Base-by-base conservation (phyloP, 2,113 vertebrate species). In the Salvator merianae region DNA sequence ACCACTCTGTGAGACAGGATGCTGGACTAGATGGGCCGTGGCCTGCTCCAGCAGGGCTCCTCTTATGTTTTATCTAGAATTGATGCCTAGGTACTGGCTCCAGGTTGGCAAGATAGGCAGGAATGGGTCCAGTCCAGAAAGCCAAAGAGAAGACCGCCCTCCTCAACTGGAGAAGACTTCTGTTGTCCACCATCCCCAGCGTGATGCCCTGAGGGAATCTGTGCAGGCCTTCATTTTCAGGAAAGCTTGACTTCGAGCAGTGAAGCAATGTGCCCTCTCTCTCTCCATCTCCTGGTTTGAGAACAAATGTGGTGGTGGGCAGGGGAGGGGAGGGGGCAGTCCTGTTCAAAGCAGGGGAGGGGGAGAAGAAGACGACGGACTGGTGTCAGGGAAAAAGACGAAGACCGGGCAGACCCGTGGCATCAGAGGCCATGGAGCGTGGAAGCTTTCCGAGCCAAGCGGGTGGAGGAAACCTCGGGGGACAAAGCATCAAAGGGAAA, bases 401-500 rank as follows among this genome's bases (percentile, higher is more conserved):
- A 20, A 5, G 55, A 20, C 55, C 55, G 4, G 43, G 77, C 84
- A 28, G 88, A 74, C n/a, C 8, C 68, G 93, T 66, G 73, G 88
- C 88, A 92, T 91, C 93, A 92, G 92, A 93, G 92, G 13, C 55
- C 18, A 69, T 83, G 74, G 70, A 90, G 82, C 72, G 43, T 1
- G 69, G 43, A 90, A 92, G 88, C 84, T 83, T 87, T 86, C 83
- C 50, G 81, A 1, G 36, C 24, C 5, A 26, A 20, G n/a, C 22
- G 24, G 81, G 4, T 5, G 71, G 82, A 83, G 89, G 87, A 82
- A 59, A 69, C 79, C 86, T 62, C 76, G 0, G 84, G 69, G 63
- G 78, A 89, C 93, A 93, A 93, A 93, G 89, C 92, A 91, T 93
- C 91, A 91, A 92, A 94, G 81, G 91, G 80, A 75, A 90, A 82